Evolutionary conservation across 2,113 vertebrate genomes (phyloP), one percentile per base, ranked within the genome.

Genomic region (Istiophorus platypterus): DNA sequence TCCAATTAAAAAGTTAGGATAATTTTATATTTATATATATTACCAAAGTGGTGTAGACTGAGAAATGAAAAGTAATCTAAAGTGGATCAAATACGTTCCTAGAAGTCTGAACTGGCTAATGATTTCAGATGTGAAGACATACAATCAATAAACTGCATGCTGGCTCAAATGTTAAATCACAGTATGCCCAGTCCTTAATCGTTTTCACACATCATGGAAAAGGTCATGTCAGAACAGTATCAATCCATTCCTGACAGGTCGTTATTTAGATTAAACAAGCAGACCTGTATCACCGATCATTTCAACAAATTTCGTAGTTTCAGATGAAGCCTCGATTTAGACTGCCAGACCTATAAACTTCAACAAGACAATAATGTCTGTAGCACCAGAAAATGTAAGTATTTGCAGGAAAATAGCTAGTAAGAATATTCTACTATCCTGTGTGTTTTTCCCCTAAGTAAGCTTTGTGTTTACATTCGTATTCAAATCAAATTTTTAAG

Each of bases 151-250:
- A 74, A 58, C 42, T 75, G 68, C 91, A 86, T 88, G 91, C 89
- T 88, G 89, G 70, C 89, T 80, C 86, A 93, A 93, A 95, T 93
- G 92, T 90, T 93, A 95, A 94, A 91, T 91, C 93, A 90, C 92
- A 93, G 92, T 90, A 85, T 88, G 86, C 47, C 84, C 67, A 68
- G 74, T 87, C 76, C 83, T 90, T 92, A 93, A 92, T 93, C 85
- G 90, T 92, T 90, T 91, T 82, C 85, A 84, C 87, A 90, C 91
- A 86, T 88, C 88, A 83, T 69, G 77, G 88, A 82, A 95, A 95
- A 94, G 93, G 94, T 92, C 90, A 90, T 64, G 91, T 88, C 88
- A 90, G 76, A 61, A 54, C 7, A 26, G 68, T 52, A 81, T 92
- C 90, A 82, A 88, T 89, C 71, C 62, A 57, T 20, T 47, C 66